These are phyloP conservation scores for Naja naja DNA, from an alignment of 2,113 vertebrate genomes.

Conservation along the genomic window DNA sequence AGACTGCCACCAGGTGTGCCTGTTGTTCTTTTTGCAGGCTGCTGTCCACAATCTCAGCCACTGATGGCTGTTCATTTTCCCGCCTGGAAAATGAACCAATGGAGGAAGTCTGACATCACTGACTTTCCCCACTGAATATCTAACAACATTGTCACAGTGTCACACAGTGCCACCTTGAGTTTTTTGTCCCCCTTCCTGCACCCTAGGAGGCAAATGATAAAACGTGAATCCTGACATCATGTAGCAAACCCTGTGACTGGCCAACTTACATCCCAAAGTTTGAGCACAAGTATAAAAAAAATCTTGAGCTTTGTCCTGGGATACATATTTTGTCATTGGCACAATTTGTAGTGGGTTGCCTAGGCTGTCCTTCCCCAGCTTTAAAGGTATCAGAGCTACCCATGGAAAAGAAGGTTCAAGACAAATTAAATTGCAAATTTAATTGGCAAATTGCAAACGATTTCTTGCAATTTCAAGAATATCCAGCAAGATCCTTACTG, in stretches of 20 bases:
- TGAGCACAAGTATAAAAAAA: not conserved
- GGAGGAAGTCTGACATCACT: too few species aligned
- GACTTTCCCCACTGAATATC: too few species aligned
- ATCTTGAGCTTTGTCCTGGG: not conserved
- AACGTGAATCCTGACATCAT: not conserved
- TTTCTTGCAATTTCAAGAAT: not conserved
- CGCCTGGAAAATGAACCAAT: too few species aligned
- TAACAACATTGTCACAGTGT: not conserved
- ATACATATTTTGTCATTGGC: not conserved
- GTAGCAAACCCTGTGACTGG: not conserved
- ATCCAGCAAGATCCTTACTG: not conserved
- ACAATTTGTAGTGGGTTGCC: not conserved
- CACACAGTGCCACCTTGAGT: not conserved
- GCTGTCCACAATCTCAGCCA: too few species aligned
- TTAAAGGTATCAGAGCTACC: not conserved
- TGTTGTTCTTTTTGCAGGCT: too few species aligned
- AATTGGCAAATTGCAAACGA: not conserved
- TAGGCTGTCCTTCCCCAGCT: not conserved
- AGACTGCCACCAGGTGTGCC: too few species aligned
- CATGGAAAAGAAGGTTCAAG: not conserved
- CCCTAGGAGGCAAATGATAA: not conserved
- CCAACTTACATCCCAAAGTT: not conserved
- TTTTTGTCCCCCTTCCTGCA: not conserved
- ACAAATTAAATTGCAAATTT: not conserved
- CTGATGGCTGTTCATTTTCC: too few species aligned